Evolutionary conservation across 1,140 invertebrate genomes (phyloP).

Genomic region (Cryptotermes secundus): DNA sequence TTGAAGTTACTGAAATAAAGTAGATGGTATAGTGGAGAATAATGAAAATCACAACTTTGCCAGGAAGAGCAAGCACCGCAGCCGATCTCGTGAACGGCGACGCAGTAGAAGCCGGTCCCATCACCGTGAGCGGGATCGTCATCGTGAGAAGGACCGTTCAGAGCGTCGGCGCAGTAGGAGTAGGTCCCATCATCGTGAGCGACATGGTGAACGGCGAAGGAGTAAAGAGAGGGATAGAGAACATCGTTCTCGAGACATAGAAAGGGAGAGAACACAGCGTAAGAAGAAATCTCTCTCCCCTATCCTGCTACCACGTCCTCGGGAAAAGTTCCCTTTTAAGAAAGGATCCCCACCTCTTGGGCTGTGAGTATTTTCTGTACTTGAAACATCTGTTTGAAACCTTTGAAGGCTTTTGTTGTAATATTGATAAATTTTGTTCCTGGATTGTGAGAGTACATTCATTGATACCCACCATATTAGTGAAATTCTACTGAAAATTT

Average conservation of each 20-base stretch:
- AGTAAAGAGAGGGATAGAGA: constrained; percentile 44
- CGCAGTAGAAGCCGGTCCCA: constrained; percentile 38
- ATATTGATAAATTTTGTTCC: neutral
- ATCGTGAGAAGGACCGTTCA: constrained; percentile 39
- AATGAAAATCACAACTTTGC: constrained; percentile 23
- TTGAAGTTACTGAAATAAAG: neutral
- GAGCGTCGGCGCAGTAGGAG: constrained; percentile 5
- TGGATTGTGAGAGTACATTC: too few relatives aligned
- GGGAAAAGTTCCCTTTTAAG: constrained; percentile 35
- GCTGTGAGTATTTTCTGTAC: constrained; percentile 37
- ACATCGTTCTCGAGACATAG: constrained; percentile 52
- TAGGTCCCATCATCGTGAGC: constrained; percentile 43
- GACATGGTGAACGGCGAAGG: constrained; percentile 48
- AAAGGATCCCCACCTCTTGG: constrained; percentile 37
- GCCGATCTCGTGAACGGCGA: constrained; percentile 49
- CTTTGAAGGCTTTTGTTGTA: neutral
- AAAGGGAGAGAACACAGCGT: constrained; percentile 43
- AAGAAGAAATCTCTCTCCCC: constrained; percentile 39
- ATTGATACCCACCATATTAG: too few relatives aligned
- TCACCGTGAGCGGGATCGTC: constrained; percentile 36
- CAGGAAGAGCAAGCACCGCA: constrained; percentile 52
- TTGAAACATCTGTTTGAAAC: neutral
- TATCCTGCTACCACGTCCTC: constrained; percentile 26
- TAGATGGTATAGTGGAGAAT: neutral
- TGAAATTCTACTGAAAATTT: neutral